Evolutionary conservation across 2,888 invertebrate genomes (phyloP), one percentile per base, ranked within the genome.

Genomic region (Ormyrus pomaceus): DNA sequence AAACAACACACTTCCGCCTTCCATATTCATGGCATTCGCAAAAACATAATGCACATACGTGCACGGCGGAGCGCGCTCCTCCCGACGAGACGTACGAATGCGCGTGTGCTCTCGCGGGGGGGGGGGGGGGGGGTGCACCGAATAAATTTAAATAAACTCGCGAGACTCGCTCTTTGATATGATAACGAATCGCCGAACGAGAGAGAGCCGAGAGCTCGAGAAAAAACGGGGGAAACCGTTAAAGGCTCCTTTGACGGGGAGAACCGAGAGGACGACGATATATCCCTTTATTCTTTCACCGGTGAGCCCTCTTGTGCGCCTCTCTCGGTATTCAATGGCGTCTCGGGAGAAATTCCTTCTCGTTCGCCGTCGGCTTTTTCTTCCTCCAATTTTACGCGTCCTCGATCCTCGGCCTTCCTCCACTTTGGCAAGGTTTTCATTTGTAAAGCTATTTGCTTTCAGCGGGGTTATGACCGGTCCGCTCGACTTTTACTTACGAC

Each of bases 61-160:
- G 34, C 3, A 34, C 34, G 34, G 34, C 2, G 34, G 2, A 34
- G 34, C 2, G 34, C 34, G 2, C 34, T 34, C 34, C 19, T 51
- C 0, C 34, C 19, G 13, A 10, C 19, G 58, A 72, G 55, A 8
- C 53, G 19, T 77, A 56, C 46, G 64, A 13, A 61, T 8, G 50
- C 9, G n/a, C 46, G 34, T 11, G 62, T 13, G 61, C n/a, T 9
- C 8, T 19, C 10, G 34, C 34, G 34, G 0, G 5, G 9, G 9
- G n/a, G n/a, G n/a, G n/a, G n/a, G n/a, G n/a, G 19, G 19, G 1
- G 19, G 19, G 19, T 19, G 58, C 46, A 34, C 55, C 19, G 66
- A 87, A 88, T 89, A 88, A 88, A 90, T 89, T 89, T 88, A 87
- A 89, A 89, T 88, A 89, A 85, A 85, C 83, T 83, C 80, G 78